These are phyloP conservation scores for Cassiopea andromeda DNA, from an alignment of 30 jellyfish, hydroid and myxozoan genomes.

Conservation along the genomic window DNA sequence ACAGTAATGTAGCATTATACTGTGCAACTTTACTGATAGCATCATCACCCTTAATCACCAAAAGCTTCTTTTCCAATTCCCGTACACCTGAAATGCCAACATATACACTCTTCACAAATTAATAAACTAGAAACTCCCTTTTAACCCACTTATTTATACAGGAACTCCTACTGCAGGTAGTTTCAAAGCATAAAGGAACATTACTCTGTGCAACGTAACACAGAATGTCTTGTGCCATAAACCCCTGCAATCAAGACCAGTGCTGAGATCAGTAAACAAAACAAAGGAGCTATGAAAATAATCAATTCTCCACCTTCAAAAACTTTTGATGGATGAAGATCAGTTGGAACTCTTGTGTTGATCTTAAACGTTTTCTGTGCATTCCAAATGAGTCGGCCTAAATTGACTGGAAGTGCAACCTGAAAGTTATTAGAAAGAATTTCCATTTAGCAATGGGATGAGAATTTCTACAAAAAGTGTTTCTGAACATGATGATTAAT, in stretches of 20 bases:
- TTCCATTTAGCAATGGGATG: no score
- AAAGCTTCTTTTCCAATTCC: constrained; percentile 68
- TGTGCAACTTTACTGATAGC: constrained; percentile 96
- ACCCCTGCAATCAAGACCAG: no score
- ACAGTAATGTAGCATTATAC: constrained; percentile 94
- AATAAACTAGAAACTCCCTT: not conserved
- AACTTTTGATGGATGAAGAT: constrained; percentile 88
- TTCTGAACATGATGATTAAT: no score
- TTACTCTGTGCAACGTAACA: no score
- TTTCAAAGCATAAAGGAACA: no score
- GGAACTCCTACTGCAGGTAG: no score
- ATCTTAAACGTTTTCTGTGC: constrained; percentile 92
- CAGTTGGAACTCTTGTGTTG: constrained; percentile 82
- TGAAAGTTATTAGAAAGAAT: no score
- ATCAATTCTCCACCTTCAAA: constrained; percentile 52
- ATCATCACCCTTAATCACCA: constrained; percentile 96
- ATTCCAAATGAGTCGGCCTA: constrained; percentile 92
- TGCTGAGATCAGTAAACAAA: no score
- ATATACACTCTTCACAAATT: no score
- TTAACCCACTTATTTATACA: not conserved
- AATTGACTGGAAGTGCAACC: constrained; percentile 94
- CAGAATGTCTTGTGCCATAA: no score
- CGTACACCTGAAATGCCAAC: constrained; percentile 32
- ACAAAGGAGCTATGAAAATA: not conserved
- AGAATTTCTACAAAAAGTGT: no score